Evolutionary conservation across 2,113 vertebrate genomes (phyloP).

Genomic region (Microcebus lehilahytsara): DNA sequence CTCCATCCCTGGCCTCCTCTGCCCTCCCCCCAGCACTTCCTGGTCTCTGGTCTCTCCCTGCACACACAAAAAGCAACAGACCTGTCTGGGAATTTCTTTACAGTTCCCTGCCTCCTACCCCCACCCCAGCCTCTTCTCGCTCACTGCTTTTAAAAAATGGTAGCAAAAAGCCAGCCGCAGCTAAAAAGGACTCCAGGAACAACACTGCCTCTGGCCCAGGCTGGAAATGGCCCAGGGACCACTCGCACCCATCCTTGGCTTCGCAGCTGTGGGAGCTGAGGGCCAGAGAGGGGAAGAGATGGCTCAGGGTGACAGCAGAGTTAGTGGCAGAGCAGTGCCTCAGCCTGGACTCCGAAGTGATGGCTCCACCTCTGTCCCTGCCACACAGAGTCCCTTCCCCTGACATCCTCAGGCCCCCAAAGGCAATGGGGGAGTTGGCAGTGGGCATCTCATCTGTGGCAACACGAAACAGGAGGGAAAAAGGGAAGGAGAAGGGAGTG

Average conservation of each 20-base stretch:
- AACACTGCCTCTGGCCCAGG: neutral
- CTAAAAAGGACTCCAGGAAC: constrained; percentile 67
- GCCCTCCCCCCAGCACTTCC: constrained; percentile 79
- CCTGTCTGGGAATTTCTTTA: constrained; percentile 87
- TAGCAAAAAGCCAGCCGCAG: constrained; percentile 66
- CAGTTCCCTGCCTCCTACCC: constrained; percentile 51
- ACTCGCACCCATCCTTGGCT: neutral
- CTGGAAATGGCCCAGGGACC: constrained; percentile 4
- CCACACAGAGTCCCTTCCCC: no score
- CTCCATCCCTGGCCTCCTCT: constrained; percentile 74
- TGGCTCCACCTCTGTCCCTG: neutral
- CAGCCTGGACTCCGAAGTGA: neutral
- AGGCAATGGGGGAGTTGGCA: no score
- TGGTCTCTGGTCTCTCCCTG: constrained; percentile 22
- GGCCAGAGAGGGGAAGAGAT: neutral
- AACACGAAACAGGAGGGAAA: neutral
- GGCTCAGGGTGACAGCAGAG: neutral
- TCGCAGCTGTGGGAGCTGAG: neutral
- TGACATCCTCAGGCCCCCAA: no score
- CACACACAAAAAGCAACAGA: constrained; percentile 78
- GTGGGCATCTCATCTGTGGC: neutral
- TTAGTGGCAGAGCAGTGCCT: neutral
- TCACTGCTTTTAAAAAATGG: constrained; percentile 73
- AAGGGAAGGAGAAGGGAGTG: neutral
- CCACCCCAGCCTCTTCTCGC: constrained; percentile 29